phyloP scores from a whole-genome alignment of 2,797 vertebrate genomes.

The Tamandua tetradactyla region DNA sequence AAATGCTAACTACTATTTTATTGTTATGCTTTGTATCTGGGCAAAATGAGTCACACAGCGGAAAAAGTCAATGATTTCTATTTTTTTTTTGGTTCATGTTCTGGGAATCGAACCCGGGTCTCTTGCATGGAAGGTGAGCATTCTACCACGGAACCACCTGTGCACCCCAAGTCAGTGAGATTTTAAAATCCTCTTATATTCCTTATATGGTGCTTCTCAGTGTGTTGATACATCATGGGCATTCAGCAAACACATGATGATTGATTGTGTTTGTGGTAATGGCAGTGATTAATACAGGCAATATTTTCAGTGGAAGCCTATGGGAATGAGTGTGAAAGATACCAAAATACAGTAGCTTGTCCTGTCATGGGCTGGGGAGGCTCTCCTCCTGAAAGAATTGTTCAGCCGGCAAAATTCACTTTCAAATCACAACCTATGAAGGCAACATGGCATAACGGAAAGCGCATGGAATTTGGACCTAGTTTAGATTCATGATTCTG shows the following conservation, averaged over 20 bases:
- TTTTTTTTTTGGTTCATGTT: no score
- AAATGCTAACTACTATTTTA: background rate
- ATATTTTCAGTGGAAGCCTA: background rate
- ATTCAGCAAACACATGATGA: background rate
- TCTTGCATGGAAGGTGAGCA: no score
- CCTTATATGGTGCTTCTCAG: background rate
- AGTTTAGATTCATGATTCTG: background rate
- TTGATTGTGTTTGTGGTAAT: background rate
- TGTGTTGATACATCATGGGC: background rate
- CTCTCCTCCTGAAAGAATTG: background rate
- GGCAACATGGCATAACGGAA: background rate
- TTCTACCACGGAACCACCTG: no score
- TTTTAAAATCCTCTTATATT: constrained; percentile 6
- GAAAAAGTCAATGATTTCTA: constrained; percentile 6
- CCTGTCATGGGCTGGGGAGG: background rate
- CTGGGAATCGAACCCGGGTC: no score
- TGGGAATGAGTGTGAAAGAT: background rate
- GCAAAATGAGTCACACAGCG: background rate
- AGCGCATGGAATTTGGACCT: background rate
- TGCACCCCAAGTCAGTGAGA: background rate
- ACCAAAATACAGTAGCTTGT: background rate
- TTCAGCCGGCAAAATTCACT: background rate
- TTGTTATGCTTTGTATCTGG: background rate
- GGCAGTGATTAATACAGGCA: constrained; percentile 14
- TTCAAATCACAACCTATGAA: background rate